Evolutionary conservation across 2,113 vertebrate species (phyloP).

Genomic region (Aldabrachelys gigantea): DNA sequence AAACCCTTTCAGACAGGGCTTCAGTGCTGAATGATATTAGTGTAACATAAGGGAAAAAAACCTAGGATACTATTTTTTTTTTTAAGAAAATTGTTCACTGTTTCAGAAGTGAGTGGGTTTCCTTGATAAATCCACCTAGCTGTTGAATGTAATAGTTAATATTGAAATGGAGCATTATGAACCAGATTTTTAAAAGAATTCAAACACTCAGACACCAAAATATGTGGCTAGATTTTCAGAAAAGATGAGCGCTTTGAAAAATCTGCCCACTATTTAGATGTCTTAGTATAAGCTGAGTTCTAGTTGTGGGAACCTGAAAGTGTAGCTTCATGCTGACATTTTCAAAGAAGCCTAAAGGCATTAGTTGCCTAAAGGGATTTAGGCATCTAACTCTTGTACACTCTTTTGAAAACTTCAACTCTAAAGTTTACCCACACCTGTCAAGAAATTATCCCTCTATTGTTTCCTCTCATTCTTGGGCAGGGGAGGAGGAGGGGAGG

Average conservation of each 20-base stretch:
- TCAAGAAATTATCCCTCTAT: neutral
- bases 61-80: constrained; percentile 43
- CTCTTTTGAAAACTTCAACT: neutral
- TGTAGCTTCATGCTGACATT: neutral
- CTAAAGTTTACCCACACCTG: neutral
- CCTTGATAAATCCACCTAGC: neutral
- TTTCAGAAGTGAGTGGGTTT: neutral
- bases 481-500: neutral
- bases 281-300: neutral
- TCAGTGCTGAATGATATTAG: constrained; percentile 26
- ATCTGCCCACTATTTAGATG: no score
- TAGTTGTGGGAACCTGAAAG: neutral
- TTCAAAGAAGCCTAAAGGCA: neutral
- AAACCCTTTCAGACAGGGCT: constrained; percentile 27
- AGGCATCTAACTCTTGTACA: neutral
- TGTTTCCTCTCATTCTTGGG: neutral
- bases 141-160: fast-evolving
- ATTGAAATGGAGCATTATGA: neutral
- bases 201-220: neutral
- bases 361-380: neutral
- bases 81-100: constrained; percentile 9
- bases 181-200: neutral
- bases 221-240: neutral
- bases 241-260: neutral
- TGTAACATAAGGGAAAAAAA: neutral